phyloP scores from a whole-genome alignment of 2,797 vertebrate genomes.

The Pteronotus mesoamericanus region DNA sequence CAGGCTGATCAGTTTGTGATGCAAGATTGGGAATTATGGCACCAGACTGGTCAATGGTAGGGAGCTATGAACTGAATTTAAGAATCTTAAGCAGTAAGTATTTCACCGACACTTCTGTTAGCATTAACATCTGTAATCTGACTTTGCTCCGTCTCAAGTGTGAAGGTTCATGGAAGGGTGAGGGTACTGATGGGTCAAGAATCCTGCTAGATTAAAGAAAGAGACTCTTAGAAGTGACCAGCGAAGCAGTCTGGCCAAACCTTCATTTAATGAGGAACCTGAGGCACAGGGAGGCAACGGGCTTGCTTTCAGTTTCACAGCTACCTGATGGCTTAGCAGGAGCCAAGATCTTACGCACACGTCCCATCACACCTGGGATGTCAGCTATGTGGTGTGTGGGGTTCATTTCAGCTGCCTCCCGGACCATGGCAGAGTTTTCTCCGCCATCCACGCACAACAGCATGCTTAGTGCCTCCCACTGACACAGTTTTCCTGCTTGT shows the following conservation, averaged over 20 bases:
- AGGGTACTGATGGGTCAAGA: neutral
- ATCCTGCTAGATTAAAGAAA: neutral
- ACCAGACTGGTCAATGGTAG: fast-evolving
- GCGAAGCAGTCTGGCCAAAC: neutral
- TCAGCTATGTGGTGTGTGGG: neutral
- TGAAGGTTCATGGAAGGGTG: neutral
- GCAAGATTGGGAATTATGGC: neutral
- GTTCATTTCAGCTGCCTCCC: neutral
- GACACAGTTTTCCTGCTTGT: neutral
- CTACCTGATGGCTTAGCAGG: neutral
- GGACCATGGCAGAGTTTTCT: neutral
- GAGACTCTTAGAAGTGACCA: neutral
- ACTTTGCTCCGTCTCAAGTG: neutral
- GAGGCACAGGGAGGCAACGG: neutral
- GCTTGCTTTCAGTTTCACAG: neutral
- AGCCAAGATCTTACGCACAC: neutral
- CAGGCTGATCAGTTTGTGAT: neutral
- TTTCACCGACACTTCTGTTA: neutral
- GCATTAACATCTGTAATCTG: neutral
- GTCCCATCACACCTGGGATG: neutral
- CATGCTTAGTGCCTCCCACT: neutral
- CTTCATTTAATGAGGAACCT: neutral
- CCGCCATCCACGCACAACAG: neutral
- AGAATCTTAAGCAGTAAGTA: neutral
- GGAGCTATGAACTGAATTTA: neutral